A percentile compares a stretch with the other conserved stretches of the same genome.
Conservation (phyloP, 2,113 vertebrate genomes). For the Cryptomyrus ogoouensis region DNA sequence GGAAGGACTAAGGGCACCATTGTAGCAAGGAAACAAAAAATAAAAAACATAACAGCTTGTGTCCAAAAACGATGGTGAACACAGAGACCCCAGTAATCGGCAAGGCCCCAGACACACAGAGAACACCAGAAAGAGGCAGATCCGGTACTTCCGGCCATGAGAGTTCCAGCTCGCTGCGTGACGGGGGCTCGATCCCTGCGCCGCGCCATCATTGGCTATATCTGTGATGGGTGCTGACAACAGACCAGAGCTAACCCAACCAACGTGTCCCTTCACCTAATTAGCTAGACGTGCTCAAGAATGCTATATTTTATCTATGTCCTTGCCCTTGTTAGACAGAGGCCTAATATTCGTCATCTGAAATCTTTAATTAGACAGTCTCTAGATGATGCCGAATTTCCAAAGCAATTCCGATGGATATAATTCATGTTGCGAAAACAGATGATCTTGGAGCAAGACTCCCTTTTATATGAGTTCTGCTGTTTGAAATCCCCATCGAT, state of each 20-base stretch:
- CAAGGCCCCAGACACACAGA: background rate
- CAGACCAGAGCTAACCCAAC: background rate
- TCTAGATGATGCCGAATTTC: constrained; percentile 16
- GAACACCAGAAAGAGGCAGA: background rate
- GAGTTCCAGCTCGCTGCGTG: background rate
- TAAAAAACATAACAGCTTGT: background rate
- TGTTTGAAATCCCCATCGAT: background rate
- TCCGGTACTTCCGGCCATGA: background rate
- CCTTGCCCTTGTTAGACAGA: constrained; percentile 14
- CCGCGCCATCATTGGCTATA: too few relatives aligned
- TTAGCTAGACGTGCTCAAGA: background rate
- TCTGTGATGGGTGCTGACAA: background rate
- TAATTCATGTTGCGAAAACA: background rate
- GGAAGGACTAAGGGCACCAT: background rate
- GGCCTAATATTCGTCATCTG: constrained; percentile 15
- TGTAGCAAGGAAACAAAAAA: background rate
- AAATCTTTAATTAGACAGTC: constrained; percentile 19
- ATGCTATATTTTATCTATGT: constrained; percentile 8
- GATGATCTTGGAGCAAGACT: background rate
- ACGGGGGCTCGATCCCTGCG: background rate
- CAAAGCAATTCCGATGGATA: constrained; percentile 10
- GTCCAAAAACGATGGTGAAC: background rate
- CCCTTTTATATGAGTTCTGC: background rate
- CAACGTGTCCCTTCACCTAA: background rate
- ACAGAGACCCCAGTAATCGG: background rate